Evolutionary conservation across 2,113 vertebrate genomes (phyloP).

Genomic region (Aythya baeri): DNA sequence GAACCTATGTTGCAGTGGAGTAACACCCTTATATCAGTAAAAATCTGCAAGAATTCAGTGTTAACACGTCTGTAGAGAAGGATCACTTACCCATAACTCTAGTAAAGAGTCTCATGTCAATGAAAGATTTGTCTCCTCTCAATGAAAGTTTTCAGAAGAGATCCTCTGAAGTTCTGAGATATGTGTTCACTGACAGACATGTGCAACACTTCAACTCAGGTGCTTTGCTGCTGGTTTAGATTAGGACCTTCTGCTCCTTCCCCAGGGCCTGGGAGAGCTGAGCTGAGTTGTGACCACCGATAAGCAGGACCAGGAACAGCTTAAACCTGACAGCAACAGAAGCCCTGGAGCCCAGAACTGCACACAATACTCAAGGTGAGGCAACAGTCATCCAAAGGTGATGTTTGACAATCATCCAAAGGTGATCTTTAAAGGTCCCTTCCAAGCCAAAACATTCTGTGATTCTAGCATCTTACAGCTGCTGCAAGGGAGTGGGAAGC

Average conservation of each 20-base stretch:
- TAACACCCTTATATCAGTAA: neutral
- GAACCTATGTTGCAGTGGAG: neutral
- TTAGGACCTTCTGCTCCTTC: neutral
- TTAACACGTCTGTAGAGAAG: neutral
- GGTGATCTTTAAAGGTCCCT: neutral
- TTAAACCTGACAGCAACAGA: neutral
- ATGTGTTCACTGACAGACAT: neutral
- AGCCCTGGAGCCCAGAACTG: no score
- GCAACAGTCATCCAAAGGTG: no score
- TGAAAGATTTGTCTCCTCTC: neutral
- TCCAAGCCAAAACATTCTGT: neutral
- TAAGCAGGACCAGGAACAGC: neutral
- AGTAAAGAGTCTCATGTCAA: neutral
- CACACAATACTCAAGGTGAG: no score
- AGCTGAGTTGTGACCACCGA: neutral
- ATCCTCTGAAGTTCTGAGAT: neutral
- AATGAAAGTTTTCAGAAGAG: neutral
- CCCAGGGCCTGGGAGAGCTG: neutral
- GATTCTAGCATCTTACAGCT: neutral
- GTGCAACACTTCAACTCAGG: neutral
- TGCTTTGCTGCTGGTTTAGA: neutral
- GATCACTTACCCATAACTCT: neutral
- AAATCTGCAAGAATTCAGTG: neutral
- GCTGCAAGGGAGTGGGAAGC: rapidly evolving
- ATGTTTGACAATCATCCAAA: neutral